These are phyloP conservation scores for Felis chaus DNA, from an alignment of 2,113 vertebrate genomes.

Conservation along the genomic window DNA sequence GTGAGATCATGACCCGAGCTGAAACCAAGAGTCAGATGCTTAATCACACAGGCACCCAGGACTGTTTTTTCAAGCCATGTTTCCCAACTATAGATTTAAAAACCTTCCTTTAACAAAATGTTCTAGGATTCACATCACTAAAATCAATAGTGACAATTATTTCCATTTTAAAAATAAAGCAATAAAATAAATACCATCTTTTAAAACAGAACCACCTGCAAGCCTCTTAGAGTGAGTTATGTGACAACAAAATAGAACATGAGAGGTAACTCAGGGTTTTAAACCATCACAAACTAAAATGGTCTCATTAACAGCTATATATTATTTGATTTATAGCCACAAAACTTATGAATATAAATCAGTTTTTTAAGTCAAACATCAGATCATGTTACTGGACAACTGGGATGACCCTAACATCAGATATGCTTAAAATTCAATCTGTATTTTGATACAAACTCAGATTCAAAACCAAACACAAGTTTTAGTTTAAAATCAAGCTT, in stretches of 20 bases:
- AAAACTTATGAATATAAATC: constrained; percentile 5
- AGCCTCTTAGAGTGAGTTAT: neutral
- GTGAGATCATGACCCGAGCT: too few species aligned
- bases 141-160: neutral
- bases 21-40: too few species aligned
- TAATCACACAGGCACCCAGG: too few species aligned
- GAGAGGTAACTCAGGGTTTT: neutral
- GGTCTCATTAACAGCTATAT: neutral
- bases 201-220: neutral
- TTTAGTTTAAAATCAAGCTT: neutral
- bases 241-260: neutral
- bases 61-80: neutral
- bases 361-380: neutral
- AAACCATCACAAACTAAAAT: neutral
- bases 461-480: constrained; percentile 1
- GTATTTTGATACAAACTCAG: neutral
- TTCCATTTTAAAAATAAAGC: constrained; percentile 28
- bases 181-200: neutral
- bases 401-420: neutral
- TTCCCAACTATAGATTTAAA: neutral
- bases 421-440: constrained; percentile 43
- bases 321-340: neutral
- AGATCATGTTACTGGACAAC: neutral
- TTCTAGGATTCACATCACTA: neutral
- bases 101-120: neutral